Base-by-base conservation (phyloP, 2,113 vertebrate genomes). In the Antigone vipio region DNA sequence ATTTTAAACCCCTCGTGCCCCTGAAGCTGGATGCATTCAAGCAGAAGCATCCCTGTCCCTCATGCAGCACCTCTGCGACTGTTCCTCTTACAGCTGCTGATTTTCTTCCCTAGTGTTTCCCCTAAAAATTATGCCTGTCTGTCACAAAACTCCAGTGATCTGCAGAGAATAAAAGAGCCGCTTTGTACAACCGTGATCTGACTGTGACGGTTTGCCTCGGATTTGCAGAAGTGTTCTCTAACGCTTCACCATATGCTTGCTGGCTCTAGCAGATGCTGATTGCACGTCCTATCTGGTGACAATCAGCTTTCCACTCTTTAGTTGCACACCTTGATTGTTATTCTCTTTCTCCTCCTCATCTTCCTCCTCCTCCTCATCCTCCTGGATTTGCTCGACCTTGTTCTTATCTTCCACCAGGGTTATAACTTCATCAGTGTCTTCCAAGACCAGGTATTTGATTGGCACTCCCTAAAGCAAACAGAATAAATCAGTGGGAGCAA, bases 391-490 rank as follows among this genome's bases (percentile, higher is more conserved):
- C 92, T 93, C 75, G 35, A 95, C 87, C 82, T 98, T 58, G 44
- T 58, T 87, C 22, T 87, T 94, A 35, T 95, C 92, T 97, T 98
- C 96, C 85, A 99, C 98, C 60, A 98, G 96, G 42, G 98, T 98
- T 83, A 99, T 15, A 82, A 99, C 97, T 79, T 98, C 99, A 50
- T 99, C 98, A 3, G 97, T 83, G 92, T 98, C 98, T 92, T 97
- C 97, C 82, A 99, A 94, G 30, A 97, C 97, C 94, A 99, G 92
- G 93, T 98, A 99, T 79, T 98, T 98, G 79, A 99, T 91, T 79
- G 98, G 98, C 21, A 79, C 93, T 52, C 97, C 98, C 99, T 99
- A 79, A 38, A 87, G 89, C 76, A 90, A 85, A 72, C 29, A 63
- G 50, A 82, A 67, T 14, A 22, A 52, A 88, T 56, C 47, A 84